Percentiles rank a stretch among this genome's conserved stretches.
Evolutionary conservation across 2,888 invertebrate species (phyloP).

Genomic region (Tipula unca): DNA sequence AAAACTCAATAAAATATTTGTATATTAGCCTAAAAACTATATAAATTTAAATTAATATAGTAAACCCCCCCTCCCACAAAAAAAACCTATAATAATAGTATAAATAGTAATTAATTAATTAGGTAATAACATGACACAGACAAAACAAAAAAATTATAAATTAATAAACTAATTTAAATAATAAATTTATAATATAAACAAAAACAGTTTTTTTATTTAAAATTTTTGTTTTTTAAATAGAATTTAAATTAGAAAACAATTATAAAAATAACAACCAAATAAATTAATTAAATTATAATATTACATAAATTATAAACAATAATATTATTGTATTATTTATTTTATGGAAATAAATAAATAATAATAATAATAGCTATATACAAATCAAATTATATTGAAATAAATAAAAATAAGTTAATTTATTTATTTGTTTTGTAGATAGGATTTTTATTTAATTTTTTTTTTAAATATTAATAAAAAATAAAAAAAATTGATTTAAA

Average conservation of each 20-base stretch:
- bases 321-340: background rate
- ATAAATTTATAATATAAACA: background rate
- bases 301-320: background rate
- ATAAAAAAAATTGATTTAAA: background rate
- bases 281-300: background rate
- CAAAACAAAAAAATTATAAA: too few relatives aligned
- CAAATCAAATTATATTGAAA: background rate
- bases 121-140: background rate
- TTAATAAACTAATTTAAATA: too few relatives aligned
- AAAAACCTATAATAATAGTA: background rate
- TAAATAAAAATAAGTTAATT: background rate
- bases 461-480: too few relatives aligned
- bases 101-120: background rate
- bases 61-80: too few relatives aligned
- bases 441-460: background rate
- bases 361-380: too few relatives aligned
- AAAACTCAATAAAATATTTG: background rate
- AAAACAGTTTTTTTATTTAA: background rate
- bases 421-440: background rate
- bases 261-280: background rate
- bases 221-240: background rate
- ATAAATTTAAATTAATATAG: background rate
- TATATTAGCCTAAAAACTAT: background rate
- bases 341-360: background rate
- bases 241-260: conserved; percentile 14